phyloP scores from a whole-genome alignment of 2,888 invertebrate species.

The Sminthurinus aureus region DNA sequence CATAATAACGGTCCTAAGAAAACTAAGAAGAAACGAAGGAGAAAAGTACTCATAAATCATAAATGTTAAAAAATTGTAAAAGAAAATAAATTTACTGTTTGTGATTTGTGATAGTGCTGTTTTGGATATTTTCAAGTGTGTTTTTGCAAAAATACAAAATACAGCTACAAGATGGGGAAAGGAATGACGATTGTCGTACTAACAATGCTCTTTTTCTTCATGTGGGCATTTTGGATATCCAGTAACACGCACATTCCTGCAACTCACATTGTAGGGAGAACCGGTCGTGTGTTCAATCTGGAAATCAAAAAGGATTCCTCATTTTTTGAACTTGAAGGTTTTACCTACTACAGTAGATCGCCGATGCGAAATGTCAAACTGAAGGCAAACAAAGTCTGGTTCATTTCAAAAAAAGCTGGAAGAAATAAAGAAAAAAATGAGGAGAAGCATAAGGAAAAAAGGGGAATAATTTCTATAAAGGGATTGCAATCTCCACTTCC shows the following conservation, averaged over 20 bases:
- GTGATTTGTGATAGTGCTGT: too few species aligned
- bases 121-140: too few species aligned
- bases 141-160: not conserved
- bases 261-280: not conserved
- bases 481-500: conserved; percentile 16
- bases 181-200: conserved; percentile 14
- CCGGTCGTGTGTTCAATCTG: conserved; percentile 1
- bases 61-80: too few species aligned
- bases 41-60: too few species aligned
- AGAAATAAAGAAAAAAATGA: not conserved
- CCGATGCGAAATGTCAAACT: not conserved
- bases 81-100: too few species aligned
- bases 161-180: not conserved
- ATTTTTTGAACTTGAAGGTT: conserved; percentile 17
- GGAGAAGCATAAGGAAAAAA: not conserved
- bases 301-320: conserved; percentile 2
- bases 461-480: not conserved
- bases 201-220: not conserved
- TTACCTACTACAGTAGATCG: not conserved
- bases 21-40: too few species aligned
- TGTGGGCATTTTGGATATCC: conserved; percentile 25
- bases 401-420: too few species aligned
- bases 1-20: too few species aligned
- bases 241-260: not conserved
- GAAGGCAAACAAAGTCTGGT: not conserved